Evolutionary conservation across 2,888 invertebrate genomes (phyloP), one percentile per base, ranked within the genome.

Genomic region (Allolobophora icterica): DNA sequence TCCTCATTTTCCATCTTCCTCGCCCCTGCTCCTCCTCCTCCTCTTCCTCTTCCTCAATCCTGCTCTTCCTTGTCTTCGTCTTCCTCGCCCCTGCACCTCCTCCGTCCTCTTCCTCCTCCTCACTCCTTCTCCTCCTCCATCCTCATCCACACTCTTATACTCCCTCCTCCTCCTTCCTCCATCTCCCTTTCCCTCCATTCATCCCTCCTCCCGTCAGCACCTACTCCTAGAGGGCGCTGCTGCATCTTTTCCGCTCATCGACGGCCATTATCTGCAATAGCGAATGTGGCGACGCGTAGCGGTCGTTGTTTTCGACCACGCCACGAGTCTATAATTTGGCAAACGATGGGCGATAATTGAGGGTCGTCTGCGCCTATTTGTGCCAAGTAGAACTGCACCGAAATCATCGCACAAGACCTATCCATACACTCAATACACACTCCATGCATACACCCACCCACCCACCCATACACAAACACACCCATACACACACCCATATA

Each of bases 311-410:
- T 87, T 17, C 8, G 21, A 8, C 87, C 17, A 38, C 87, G 87
- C 38, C 8, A 87, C 0, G 35, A 34, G 87, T 87, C 87, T 38
- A 38, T 87, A 87, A 87, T 87, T 87, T 87, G 87, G 34, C 87
- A 87, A 87, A 87, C 87, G n/a, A 87, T 87, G 87, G 87, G 35
- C 87, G 87, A 87, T 87, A 87, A 87, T 87, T 87, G 87, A 35
- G 35, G 87, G 19, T 17, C 30, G 87, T 87, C 13, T 15, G 35
- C 87, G 87, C 35, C 38, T 24, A 87, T 87, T 87, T 87, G 35
- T 34, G n/a, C 87, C 17, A 38, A 24, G 35, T 24, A 38, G 35
- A 8, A 87, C 4, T 33, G 17, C 0, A 38, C 87, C 19, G 35
- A 35, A 35, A 87, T 87, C 87, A 6, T 71, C 71, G 6, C 30